phyloP scores from a whole-genome alignment of 2,888 invertebrate species.

The Tenthredo livida region DNA sequence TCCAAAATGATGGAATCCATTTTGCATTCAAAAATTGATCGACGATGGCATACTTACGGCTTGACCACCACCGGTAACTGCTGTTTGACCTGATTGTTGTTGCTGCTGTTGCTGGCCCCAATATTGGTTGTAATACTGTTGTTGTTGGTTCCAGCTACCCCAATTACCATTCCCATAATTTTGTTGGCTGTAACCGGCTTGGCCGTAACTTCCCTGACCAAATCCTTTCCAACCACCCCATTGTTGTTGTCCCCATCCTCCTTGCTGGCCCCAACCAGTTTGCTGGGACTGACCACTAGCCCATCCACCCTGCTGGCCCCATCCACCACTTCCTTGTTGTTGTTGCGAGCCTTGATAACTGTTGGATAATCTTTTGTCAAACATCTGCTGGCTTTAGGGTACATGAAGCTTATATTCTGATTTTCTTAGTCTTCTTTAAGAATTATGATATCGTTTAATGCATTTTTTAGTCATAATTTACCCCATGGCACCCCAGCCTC shows the following conservation, averaged over 20 bases:
- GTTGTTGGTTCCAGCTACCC: conserved; percentile 72
- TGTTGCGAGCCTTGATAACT: conserved; percentile 69
- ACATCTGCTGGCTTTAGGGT: background rate
- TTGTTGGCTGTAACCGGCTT: conserved; percentile 64
- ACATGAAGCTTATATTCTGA: conserved; percentile 24
- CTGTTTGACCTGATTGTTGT: conserved; percentile 67
- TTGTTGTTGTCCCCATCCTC: conserved; percentile 61
- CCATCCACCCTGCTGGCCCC: conserved; percentile 65
- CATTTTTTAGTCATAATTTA: background rate
- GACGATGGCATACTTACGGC: conserved; percentile 67
- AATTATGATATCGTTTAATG: conserved; percentile 53
- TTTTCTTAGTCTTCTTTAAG: conserved; percentile 58
- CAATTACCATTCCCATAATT: conserved; percentile 75
- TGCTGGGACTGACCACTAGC: conserved; percentile 60
- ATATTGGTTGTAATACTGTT: conserved; percentile 76
- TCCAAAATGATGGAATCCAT: background rate
- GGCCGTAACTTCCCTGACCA: conserved; percentile 66
- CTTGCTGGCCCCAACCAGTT: conserved; percentile 61
- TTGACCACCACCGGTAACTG: conserved; percentile 69
- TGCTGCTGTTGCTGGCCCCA: conserved; percentile 71
- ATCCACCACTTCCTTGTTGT: conserved; percentile 60
- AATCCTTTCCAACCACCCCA: conserved; percentile 73
- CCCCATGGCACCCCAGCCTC: conserved; percentile 65
- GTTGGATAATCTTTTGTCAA: conserved; percentile 47
- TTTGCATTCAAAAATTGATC: background rate